Evolutionary conservation across 30 jellyfish, hydroid and myxozoan genomes (phyloP).

Genomic region (Phacellophora camtschatica): DNA sequence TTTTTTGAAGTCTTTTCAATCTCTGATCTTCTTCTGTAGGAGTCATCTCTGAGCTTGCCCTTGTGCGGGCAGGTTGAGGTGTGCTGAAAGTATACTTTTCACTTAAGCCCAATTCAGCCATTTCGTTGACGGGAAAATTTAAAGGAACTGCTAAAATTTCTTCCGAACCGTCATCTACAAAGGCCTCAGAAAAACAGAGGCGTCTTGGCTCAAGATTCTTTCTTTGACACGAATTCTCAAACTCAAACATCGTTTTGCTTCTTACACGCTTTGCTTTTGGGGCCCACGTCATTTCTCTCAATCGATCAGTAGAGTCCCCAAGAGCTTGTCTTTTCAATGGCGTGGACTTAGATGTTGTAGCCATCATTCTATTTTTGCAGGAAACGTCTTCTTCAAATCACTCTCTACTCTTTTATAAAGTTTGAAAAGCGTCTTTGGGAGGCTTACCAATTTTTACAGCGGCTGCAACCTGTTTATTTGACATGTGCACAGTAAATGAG

Average conservation of each 20-base stretch:
- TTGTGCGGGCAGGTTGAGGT: neutral
- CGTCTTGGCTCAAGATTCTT: slow-evolving; percentile 13
- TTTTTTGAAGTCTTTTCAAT: neutral
- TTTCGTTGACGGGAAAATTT: slow-evolving; percentile 17
- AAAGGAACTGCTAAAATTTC: slow-evolving; percentile 36
- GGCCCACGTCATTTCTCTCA: slow-evolving; percentile 46
- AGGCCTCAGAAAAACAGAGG: slow-evolving; percentile 45
- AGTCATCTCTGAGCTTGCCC: slow-evolving; percentile 32
- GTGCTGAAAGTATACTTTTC: neutral
- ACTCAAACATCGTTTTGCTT: slow-evolving; percentile 27
- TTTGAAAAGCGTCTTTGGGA: no score
- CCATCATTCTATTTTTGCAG: neutral
- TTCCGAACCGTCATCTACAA: slow-evolving; percentile 42
- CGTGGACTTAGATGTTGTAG: neutral
- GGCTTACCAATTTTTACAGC: no score
- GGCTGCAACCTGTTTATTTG: no score
- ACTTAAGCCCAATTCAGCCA: neutral
- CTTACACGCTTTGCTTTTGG: slow-evolving; percentile 52
- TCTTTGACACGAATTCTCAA: neutral
- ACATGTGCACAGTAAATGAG: no score
- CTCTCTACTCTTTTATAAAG: no score
- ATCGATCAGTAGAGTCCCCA: neutral
- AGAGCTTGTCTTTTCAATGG: neutral
- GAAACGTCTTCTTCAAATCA: no score
- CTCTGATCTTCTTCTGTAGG: slow-evolving; percentile 42